Percentiles rank a stretch among this genome's conserved stretches.
These are phyloP conservation scores for Nephotettix cincticeps DNA, from an alignment of 1,140 invertebrate genomes.

Conservation along the genomic window DNA sequence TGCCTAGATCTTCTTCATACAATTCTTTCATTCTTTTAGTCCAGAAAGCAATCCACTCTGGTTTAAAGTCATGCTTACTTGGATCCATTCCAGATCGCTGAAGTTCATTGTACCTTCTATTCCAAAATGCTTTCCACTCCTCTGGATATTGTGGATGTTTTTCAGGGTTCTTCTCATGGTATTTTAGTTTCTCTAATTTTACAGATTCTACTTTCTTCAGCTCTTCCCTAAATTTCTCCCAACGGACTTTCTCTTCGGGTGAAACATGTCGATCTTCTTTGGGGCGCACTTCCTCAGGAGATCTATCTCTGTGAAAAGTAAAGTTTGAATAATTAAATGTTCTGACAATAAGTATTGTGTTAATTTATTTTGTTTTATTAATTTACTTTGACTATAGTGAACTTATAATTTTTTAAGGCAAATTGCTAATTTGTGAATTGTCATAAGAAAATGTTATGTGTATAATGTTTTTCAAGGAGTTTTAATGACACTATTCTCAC, in stretches of 20 bases:
- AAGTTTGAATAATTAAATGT: too few species aligned
- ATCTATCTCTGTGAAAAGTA: not conserved
- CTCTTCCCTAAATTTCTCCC: conserved; percentile 47
- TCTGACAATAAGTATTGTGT: too few species aligned
- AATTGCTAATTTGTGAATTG: too few species aligned
- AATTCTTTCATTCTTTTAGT: conserved; percentile 74
- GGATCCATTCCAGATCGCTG: conserved; percentile 59
- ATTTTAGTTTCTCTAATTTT: conserved; percentile 59
- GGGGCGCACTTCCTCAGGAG: not conserved
- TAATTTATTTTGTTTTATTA: too few species aligned
- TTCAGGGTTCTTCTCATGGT: conserved; percentile 79
- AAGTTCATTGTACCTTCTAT: conserved; percentile 75
- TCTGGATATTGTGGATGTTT: conserved; percentile 82
- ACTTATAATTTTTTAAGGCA: too few species aligned
- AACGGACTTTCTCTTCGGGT: conserved; percentile 37
- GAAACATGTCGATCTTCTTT: not conserved
- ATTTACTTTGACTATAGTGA: too few species aligned
- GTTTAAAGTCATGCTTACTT: conserved; percentile 77
- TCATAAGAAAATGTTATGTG: too few species aligned
- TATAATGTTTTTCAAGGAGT: too few species aligned
- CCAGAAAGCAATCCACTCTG: conserved; percentile 84
- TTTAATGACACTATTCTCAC: too few species aligned
- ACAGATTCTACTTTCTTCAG: conserved; percentile 50
- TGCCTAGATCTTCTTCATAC: conserved; percentile 63
- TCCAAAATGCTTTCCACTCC: conserved; percentile 87